Conservation (phyloP, 1,140 invertebrate genomes). For the Bombus ignitus region DNA sequence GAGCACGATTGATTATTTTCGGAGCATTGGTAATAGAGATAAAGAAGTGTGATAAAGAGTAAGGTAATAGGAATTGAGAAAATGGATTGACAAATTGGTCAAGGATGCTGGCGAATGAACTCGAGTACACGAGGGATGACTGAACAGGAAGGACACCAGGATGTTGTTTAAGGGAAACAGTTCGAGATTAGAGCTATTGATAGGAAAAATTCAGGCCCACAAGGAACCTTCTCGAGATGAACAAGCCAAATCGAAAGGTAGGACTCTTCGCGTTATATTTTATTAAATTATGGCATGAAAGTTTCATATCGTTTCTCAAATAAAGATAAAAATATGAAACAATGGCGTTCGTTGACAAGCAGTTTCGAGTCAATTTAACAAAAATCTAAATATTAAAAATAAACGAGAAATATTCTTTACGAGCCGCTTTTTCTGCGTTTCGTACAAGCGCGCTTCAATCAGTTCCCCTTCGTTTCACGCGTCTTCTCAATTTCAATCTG, state of each 20-base stretch:
- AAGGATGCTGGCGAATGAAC: neutral
- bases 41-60: neutral
- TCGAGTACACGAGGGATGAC: neutral
- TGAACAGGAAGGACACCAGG: constrained; percentile 57
- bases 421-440: neutral
- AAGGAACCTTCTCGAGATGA: constrained; percentile 83
- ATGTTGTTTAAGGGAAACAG: constrained; percentile 93
- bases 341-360: no score
- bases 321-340: no score
- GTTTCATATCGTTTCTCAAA: no score
- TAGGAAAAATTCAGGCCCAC: constrained; percentile 92
- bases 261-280: neutral
- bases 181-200: constrained; percentile 89
- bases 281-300: neutral
- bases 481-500: constrained; percentile 20
- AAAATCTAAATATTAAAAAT: neutral
- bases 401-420: neutral
- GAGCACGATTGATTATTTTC: neutral
- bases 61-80: neutral
- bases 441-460: no score
- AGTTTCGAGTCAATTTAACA: neutral
- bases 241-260: constrained; percentile 74
- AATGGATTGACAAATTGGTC: neutral
- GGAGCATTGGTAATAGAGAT: neutral
- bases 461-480: constrained; percentile 2